Base-by-base conservation (phyloP, 2,797 vertebrate species). In the Capromys pilorides region DNA sequence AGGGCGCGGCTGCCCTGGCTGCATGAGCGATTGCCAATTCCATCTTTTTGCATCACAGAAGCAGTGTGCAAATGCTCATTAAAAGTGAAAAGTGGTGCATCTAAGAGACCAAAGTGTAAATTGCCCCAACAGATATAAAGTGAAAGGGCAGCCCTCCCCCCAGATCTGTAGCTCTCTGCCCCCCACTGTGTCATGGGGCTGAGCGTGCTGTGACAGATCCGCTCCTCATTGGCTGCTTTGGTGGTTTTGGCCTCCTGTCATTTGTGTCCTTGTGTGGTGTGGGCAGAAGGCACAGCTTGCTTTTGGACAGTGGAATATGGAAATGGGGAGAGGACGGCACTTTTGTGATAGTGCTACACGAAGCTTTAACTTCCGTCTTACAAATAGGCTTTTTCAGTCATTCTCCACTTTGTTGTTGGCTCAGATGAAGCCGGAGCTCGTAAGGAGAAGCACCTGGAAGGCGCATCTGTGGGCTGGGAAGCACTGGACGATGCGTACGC, bases 341-440 rank as follows among this genome's bases (percentile, higher is more conserved):
- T 71, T 81, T 39, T 67, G 49, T 71, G 61, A 57, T 51, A 88
- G 19, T 33, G 10, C 69, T 84, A 33, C 2, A 1, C 45, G 79
- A 83, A 41, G 33, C 16, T 67, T 22, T 61, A 59, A 79, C n/a
- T 93, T 96, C 49, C 45, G 41, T 86, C 61, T 89, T 89, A 57
- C 33, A 71, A 59, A 33, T 54, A 86, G 51, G 21, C 26, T 87
- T 31, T 62, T 10, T 75, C 14, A 16, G 28, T 39, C 13, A 59
- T 59, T 73, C 28, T 79, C 10, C 57, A 1, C 41, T 26, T 49
- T 4, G 6, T 66, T 75, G 39, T n/a, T 94, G 45, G 36, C 22
- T 83, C 49, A 69, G 39, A n/a, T 75, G 22, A n/a, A 64, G 73
- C 67, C 64, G 67, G 10, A 41, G 57, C 5, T 2, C 41, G 39